Evolutionary conservation across 1,140 invertebrate species (phyloP).

Genomic region (Myzus persicae): DNA sequence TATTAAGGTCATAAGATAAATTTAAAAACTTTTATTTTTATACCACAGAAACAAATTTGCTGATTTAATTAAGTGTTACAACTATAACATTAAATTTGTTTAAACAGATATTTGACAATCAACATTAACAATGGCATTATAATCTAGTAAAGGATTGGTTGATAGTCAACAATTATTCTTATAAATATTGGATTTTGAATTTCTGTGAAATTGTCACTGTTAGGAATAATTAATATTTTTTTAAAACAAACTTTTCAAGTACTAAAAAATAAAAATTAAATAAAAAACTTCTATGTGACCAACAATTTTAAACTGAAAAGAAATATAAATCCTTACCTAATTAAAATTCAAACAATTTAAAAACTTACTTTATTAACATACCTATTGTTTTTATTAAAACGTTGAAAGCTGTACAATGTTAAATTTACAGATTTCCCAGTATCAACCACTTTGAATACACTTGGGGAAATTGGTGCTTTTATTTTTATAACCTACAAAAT

Average conservation of each 20-base stretch:
- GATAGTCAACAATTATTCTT: background rate
- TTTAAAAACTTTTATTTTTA: background rate
- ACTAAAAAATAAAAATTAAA: background rate
- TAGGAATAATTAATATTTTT: background rate
- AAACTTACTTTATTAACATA: background rate
- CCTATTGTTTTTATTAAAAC: background rate
- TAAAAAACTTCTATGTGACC: background rate
- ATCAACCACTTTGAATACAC: background rate
- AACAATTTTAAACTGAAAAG: background rate
- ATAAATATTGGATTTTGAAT: background rate
- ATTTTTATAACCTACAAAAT: background rate
- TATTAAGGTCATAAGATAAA: too few relatives aligned
- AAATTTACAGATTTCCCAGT: background rate
- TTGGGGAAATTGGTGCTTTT: background rate
- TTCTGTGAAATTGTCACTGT: background rate
- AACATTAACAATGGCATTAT: background rate
- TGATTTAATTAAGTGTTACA: background rate
- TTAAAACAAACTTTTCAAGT: background rate
- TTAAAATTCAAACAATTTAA: background rate
- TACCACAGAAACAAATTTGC: background rate
- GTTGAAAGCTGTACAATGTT: background rate
- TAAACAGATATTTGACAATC: background rate
- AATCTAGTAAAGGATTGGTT: background rate
- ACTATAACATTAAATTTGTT: background rate
- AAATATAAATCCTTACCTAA: background rate